These are phyloP conservation scores for Corbicula japonica DNA, from an alignment of 2,888 invertebrate species.

Conservation along the genomic window DNA sequence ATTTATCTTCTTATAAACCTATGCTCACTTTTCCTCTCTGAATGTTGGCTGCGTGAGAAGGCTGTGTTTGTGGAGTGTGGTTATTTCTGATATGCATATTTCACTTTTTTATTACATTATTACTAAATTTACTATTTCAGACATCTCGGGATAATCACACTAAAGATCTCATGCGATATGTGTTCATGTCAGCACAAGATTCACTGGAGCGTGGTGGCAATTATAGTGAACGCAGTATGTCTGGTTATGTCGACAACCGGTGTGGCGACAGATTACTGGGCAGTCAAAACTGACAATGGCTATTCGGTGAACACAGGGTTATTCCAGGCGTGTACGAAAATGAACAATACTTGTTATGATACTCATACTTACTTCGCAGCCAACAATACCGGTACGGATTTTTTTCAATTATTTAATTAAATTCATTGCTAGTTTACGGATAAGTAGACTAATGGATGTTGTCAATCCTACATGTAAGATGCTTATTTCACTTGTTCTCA, in stretches of 20 bases:
- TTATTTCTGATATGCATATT: too few relatives aligned
- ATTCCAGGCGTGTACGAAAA: conserved; percentile 50
- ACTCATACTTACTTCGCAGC: conserved; percentile 56
- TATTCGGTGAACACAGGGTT: conserved; percentile 43
- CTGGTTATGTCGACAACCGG: conserved; percentile 50
- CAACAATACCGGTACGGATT: conserved; percentile 17
- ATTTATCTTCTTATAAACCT: too few relatives aligned
- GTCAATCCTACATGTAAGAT: too few relatives aligned
- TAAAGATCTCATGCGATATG: conserved; percentile 37
- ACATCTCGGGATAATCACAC: conserved; percentile 40
- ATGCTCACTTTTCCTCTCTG: too few relatives aligned
- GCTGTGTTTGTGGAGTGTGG: too few relatives aligned
- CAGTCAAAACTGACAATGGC: conserved; percentile 34
- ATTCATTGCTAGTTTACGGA: too few relatives aligned
- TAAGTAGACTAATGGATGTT: too few relatives aligned
- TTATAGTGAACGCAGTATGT: conserved; percentile 51
- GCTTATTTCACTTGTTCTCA: too few relatives aligned
- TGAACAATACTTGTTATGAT: conserved; percentile 63
- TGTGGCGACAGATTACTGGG: conserved; percentile 58
- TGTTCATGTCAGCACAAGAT: conserved; percentile 57
- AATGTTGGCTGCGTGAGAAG: too few relatives aligned
- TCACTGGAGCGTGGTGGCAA: conserved; percentile 64
- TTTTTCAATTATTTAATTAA: too few relatives aligned
- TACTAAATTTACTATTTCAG: too few relatives aligned
- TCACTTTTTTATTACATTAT: too few relatives aligned